Percentiles rank a stretch among this genome's conserved stretches.
These are phyloP conservation scores for Serinus canaria DNA, from an alignment of 2,113 vertebrate genomes.

Conservation along the genomic window DNA sequence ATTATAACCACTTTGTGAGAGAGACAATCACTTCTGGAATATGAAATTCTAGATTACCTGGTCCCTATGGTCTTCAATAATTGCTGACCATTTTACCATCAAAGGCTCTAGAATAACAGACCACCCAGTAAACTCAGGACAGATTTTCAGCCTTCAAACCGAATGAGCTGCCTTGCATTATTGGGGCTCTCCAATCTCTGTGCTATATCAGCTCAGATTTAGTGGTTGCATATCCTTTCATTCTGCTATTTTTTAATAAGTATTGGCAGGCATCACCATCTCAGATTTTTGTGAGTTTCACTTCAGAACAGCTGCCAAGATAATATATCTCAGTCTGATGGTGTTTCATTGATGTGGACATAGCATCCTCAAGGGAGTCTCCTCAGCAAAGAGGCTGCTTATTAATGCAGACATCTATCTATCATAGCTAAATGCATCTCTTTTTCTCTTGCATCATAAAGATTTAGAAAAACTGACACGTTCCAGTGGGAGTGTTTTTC, in stretches of 20 bases:
- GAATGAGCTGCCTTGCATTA: background rate
- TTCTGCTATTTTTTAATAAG: background rate
- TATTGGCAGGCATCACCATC: background rate
- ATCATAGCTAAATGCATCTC: constrained; percentile 15
- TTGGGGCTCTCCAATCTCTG: background rate
- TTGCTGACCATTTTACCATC: background rate
- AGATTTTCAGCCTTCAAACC: background rate
- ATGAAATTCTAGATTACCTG: background rate
- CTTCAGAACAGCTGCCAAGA: constrained; percentile 37
- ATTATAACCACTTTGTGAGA: background rate
- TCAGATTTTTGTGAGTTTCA: background rate
- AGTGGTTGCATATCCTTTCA: background rate
- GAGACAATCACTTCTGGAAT: background rate
- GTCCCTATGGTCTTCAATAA: background rate
- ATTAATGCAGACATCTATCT: constrained; percentile 39
- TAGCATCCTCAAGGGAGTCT: constrained; percentile 15
- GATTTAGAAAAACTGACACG: constrained; percentile 22
- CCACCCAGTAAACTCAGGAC: background rate
- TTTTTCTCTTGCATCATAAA: background rate
- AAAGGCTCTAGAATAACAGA: background rate
- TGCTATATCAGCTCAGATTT: background rate
- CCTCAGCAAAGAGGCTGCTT: background rate
- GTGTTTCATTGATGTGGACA: constrained; percentile 31
- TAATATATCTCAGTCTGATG: background rate
- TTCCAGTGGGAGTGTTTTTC: constrained; percentile 22